Conservation (phyloP, 2,888 invertebrate species). For the Lasioglossum vierecki region DNA sequence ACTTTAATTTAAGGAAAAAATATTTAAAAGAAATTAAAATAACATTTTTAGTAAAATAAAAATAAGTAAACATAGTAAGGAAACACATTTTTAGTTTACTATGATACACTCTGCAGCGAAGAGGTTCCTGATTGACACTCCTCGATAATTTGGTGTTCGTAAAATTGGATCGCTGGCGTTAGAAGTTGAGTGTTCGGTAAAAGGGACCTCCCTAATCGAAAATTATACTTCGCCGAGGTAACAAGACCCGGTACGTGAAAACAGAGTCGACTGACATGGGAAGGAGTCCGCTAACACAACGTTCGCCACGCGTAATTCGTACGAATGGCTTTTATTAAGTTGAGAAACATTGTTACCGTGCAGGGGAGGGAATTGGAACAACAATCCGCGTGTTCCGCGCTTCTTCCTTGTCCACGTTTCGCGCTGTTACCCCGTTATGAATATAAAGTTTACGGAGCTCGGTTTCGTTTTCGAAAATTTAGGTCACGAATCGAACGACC, state of each 20-base stretch:
- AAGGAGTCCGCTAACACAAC: neutral
- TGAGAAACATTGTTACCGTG: conserved; percentile 30
- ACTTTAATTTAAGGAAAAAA: too few species aligned
- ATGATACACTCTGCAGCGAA: too few species aligned
- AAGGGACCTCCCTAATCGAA: neutral
- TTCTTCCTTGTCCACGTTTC: conserved; percentile 18
- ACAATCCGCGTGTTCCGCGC: conserved; percentile 31
- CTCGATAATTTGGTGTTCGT: too few species aligned
- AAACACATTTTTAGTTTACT: too few species aligned
- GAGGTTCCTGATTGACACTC: too few species aligned
- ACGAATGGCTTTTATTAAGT: conserved; percentile 40
- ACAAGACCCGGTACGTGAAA: neutral
- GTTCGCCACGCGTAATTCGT: conserved; percentile 22
- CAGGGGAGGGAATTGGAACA: conserved; percentile 23
- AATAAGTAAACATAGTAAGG: too few species aligned
- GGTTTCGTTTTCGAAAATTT: conserved; percentile 29
- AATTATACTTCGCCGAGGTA: neutral
- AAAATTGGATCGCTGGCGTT: neutral
- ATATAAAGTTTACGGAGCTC: conserved; percentile 32
- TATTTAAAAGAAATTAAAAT: too few species aligned
- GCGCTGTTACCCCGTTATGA: conserved; percentile 29
- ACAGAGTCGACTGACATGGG: neutral
- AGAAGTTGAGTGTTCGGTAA: neutral
- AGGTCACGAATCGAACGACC: conserved; percentile 35
- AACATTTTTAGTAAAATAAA: too few species aligned